Evolutionary conservation across 2,888 invertebrate genomes (phyloP).

Genomic region (Monochamus alternatus): DNA sequence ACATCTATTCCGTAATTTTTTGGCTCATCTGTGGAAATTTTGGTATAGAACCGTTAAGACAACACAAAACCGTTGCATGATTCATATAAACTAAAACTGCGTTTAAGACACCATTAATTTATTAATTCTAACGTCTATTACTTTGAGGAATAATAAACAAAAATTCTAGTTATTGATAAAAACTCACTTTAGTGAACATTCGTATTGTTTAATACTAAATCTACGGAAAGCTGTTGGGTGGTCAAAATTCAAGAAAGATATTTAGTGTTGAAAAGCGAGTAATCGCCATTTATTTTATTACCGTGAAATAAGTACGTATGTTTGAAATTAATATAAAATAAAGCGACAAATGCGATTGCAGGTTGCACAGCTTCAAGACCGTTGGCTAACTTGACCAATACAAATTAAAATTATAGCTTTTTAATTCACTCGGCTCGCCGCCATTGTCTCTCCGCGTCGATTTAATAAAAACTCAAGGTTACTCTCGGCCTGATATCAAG

Average conservation of each 20-base stretch:
- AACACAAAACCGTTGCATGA: too few relatives aligned
- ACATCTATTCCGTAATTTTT: too few relatives aligned
- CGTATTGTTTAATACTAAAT: too few relatives aligned
- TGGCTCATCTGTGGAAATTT: too few relatives aligned
- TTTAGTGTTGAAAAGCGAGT: neutral
- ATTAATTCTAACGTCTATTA: too few relatives aligned
- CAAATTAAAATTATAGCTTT: constrained; percentile 47
- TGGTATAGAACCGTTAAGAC: too few relatives aligned
- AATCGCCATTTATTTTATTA: neutral
- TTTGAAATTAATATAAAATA: constrained; percentile 17
- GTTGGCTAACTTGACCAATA: constrained; percentile 45
- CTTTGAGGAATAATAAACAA: too few relatives aligned
- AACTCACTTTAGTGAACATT: too few relatives aligned
- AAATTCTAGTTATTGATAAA: too few relatives aligned
- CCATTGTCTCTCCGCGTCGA: constrained; percentile 43
- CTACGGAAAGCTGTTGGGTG: neutral
- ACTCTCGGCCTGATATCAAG: constrained; percentile 50
- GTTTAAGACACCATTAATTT: too few relatives aligned
- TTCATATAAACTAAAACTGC: too few relatives aligned
- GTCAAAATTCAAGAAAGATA: neutral
- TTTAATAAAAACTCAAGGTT: constrained; percentile 49
- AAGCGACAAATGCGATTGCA: constrained; percentile 38
- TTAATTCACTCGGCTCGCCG: constrained; percentile 44
- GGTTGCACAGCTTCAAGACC: constrained; percentile 35
- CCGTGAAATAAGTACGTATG: constrained; percentile 2